Conservation (phyloP, 2,797 vertebrate genomes). For the Enteromius trimaculatus region DNA sequence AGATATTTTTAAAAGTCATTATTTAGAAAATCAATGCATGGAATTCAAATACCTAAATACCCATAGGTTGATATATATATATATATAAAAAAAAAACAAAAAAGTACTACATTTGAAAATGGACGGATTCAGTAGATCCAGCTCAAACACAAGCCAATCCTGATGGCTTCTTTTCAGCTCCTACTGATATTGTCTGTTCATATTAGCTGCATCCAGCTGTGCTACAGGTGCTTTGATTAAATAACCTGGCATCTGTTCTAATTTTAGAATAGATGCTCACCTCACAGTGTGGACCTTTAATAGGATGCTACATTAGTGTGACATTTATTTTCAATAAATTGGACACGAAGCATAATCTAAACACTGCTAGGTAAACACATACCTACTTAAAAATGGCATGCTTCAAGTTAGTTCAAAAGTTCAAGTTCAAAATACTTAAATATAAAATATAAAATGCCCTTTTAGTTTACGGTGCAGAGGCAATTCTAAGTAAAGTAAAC, state of each 20-base stretch:
- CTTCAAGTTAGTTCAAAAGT: too few species aligned
- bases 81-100: too few species aligned
- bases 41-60: background rate
- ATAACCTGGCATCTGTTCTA: background rate
- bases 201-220: conserved; percentile 5
- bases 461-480: background rate
- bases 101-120: too few species aligned
- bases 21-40: background rate
- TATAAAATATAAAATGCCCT: background rate
- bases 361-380: background rate
- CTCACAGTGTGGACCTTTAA: background rate
- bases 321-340: background rate
- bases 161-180: background rate
- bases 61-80: background rate
- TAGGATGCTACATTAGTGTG: background rate
- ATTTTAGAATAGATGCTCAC: background rate
- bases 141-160: background rate
- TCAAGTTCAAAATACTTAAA: background rate
- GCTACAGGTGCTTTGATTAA: conserved; percentile 15
- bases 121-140: background rate
- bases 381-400: background rate
- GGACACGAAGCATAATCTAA: background rate
- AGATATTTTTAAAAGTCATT: background rate
- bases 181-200: conserved; percentile 3
- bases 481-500: background rate